Base-by-base conservation (phyloP, 2,113 vertebrate genomes). In the Cyrtonyx montezumae region DNA sequence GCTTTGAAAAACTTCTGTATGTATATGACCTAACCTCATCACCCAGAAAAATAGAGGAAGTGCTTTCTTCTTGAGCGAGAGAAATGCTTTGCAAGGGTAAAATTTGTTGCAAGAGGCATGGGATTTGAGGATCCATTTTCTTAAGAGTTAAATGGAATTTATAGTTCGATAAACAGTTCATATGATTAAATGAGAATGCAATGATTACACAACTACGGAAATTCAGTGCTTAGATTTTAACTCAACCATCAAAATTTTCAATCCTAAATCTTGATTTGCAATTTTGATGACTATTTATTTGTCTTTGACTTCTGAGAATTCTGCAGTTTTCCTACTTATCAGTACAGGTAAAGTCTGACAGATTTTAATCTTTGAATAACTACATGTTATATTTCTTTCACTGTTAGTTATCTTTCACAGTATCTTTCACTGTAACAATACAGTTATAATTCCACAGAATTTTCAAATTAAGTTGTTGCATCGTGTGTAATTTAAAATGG, bases 51-150 rank as follows among this genome's bases (percentile, higher is more conserved):
- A 30, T 3, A 48, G 14, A 48, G 61, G 48, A 26, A 14, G 37
- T 32, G 42, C 37, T 67, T 13, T 70, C 88, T 67, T 86, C 45
- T 73, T 68, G 45, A 69, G 75, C 56, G 37, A 63, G 28, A 34
- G 37, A 70, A 82, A 89, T 34, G 34, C 22, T 4, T 25, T 32
- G 55, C 20, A 77, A 46, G 43, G 70, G 13, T 65, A 53, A 5
- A 77, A 77, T 65, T 76, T 67, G 25, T 59, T 66, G 69, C 81
- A 75, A 53, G 10, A 88, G 68, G 70, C 25, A 3, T 4, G 22
- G 55, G 49, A 79, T 87, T 37, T 87, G 51, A 77, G 17, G n/a
- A 65, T 70, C 18, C 36, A 7, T 89, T 96, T 95, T 93, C 75
- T 56, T 56, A 43, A 51, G 53, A 76, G 48, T 76, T 91, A 62